Evolutionary conservation across 2,888 invertebrate genomes (phyloP).

Genomic region (Diarsia rubi): DNA sequence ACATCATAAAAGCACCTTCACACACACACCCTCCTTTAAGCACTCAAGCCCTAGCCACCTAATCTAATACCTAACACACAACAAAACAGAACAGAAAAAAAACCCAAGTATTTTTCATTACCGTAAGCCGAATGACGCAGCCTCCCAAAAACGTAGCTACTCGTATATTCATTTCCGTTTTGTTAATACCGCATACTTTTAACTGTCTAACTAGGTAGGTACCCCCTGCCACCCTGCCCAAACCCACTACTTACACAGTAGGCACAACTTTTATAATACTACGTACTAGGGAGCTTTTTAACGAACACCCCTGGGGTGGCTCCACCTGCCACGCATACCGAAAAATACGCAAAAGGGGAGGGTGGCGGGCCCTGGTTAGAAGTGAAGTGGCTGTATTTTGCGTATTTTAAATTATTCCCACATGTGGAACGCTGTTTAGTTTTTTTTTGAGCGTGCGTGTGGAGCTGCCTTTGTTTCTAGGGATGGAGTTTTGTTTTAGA

Average conservation of each 20-base stretch:
- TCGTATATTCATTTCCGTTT: slow-evolving; percentile 91
- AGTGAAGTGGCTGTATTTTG: slow-evolving; percentile 90
- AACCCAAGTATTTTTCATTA: slow-evolving; percentile 88
- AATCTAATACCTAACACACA: slow-evolving; percentile 58
- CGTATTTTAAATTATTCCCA: slow-evolving; percentile 90
- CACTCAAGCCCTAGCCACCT: slow-evolving; percentile 38
- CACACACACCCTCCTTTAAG: slow-evolving; percentile 3
- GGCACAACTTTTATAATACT: slow-evolving; percentile 91
- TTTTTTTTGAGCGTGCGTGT: slow-evolving; percentile 74
- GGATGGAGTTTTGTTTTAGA: slow-evolving; percentile 10
- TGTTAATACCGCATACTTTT: slow-evolving; percentile 91
- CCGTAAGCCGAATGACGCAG: slow-evolving; percentile 88
- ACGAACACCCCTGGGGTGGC: slow-evolving; percentile 87
- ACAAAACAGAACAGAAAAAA: slow-evolving; percentile 76
- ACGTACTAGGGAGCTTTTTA: slow-evolving; percentile 90
- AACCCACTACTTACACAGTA: slow-evolving; percentile 90
- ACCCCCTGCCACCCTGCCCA: slow-evolving; percentile 74
- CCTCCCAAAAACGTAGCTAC: slow-evolving; percentile 87
- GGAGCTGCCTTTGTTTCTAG: slow-evolving; percentile 53
- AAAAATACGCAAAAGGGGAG: slow-evolving; percentile 89
- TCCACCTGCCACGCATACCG: slow-evolving; percentile 91
- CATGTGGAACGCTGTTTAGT: slow-evolving; percentile 87
- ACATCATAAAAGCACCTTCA: neutral
- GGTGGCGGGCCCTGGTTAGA: slow-evolving; percentile 85
- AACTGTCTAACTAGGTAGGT: slow-evolving; percentile 90